A percentile compares a stretch with the other conserved stretches of the same genome.
phyloP scores from a whole-genome alignment of 2,888 invertebrate species.

The Drosophila borealis region DNA sequence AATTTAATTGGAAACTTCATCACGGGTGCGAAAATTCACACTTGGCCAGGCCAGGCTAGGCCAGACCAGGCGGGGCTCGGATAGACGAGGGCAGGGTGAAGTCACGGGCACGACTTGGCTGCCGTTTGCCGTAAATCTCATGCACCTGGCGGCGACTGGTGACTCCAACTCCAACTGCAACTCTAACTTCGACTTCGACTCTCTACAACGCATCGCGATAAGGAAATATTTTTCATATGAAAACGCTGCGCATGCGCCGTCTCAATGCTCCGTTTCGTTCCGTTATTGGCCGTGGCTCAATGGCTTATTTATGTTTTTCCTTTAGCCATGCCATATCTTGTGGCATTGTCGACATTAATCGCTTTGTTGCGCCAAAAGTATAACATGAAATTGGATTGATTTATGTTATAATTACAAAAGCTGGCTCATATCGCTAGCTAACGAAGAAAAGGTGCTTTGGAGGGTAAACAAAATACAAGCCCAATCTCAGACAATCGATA shows the following conservation, averaged over 20 bases:
- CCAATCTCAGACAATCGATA: slow-evolving; percentile 31
- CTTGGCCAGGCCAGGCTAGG: slow-evolving; percentile 49
- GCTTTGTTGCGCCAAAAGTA: slow-evolving; percentile 72
- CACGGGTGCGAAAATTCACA: slow-evolving; percentile 83
- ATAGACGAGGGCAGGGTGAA: slow-evolving; percentile 50
- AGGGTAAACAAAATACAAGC: slow-evolving; percentile 6
- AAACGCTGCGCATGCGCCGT: slow-evolving; percentile 56
- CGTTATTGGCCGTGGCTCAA: slow-evolving; percentile 71
- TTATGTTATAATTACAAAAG: slow-evolving; percentile 77
- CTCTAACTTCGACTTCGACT: slow-evolving; percentile 26
- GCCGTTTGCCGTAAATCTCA: slow-evolving; percentile 77
- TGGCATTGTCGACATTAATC: slow-evolving; percentile 76
- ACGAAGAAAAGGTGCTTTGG: slow-evolving; percentile 8
- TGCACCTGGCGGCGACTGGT: slow-evolving; percentile 71
- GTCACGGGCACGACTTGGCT: slow-evolving; percentile 71
- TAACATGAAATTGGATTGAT: slow-evolving; percentile 78
- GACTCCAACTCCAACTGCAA: slow-evolving; percentile 21
- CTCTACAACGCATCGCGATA: slow-evolving; percentile 69
- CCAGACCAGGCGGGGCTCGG: slow-evolving; percentile 14
- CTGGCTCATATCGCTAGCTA: slow-evolving; percentile 18
- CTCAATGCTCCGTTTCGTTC: slow-evolving; percentile 47
- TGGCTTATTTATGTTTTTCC: slow-evolving; percentile 78
- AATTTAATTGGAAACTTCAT: slow-evolving; percentile 83
- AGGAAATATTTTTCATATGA: slow-evolving; percentile 76
- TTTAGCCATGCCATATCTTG: slow-evolving; percentile 76